A percentile compares a stretch with the other conserved stretches of the same genome.
Conservation (phyloP, 2,113 vertebrate genomes). For the Festucalex cinctus region DNA sequence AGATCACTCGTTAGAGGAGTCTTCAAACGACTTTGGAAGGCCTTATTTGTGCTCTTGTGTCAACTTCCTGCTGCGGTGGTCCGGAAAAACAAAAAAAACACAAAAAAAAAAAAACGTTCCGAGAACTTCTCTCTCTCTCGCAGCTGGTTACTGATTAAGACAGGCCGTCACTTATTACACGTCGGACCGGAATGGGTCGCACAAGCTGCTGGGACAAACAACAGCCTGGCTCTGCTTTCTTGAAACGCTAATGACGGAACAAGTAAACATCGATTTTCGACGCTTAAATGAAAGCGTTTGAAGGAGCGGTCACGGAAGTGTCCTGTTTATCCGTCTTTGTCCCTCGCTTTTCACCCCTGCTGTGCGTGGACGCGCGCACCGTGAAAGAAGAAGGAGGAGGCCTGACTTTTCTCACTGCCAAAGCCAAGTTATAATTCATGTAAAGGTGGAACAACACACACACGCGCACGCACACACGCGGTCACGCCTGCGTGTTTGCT, state of each 20-base stretch:
- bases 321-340: conserved; percentile 43
- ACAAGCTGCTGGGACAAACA: conserved; percentile 28
- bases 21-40: conserved; percentile 60
- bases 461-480: conserved; percentile 27
- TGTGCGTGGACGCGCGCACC: conserved; percentile 31
- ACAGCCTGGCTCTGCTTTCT: conserved; percentile 33
- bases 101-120: background rate
- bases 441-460: conserved; percentile 42
- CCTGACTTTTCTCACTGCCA: conserved; percentile 47
- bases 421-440: conserved; percentile 58
- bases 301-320: conserved; percentile 29
- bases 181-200: conserved; percentile 49
- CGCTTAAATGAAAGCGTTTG: conserved; percentile 23
- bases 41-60: conserved; percentile 46
- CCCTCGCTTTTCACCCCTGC: conserved; percentile 28
- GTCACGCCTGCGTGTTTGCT: conserved; percentile 67
- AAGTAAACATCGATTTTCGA: conserved; percentile 25
- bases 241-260: conserved; percentile 34
- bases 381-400: conserved; percentile 54
- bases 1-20: conserved; percentile 60
- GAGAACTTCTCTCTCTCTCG: background rate
- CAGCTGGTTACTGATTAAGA: conserved; percentile 65
- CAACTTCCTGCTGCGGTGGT: conserved; percentile 14
- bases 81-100: background rate
- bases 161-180: conserved; percentile 65